These are phyloP conservation scores for Julus scanicus DNA, from an alignment of 2,888 invertebrate genomes.

Conservation along the genomic window DNA sequence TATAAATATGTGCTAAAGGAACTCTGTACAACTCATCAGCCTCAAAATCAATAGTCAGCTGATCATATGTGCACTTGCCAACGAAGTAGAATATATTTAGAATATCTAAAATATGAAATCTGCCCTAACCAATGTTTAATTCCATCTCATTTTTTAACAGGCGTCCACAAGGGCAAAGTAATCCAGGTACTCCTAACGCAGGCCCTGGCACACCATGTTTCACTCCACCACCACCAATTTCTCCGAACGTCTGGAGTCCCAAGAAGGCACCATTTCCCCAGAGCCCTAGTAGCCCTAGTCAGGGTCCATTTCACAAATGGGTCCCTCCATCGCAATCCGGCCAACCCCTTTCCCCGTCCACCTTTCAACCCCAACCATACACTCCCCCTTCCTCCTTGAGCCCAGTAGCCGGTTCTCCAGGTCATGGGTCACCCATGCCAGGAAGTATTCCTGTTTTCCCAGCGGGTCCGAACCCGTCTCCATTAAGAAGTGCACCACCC, in stretches of 20 bases:
- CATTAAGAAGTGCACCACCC: constrained; percentile 38
- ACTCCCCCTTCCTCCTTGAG: not conserved
- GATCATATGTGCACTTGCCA: too few relatives aligned
- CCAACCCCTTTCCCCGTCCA: not conserved
- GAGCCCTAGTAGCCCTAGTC: constrained; percentile 30
- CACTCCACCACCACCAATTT: constrained; percentile 54
- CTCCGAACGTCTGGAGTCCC: constrained; percentile 54
- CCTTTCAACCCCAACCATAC: constrained; percentile 41
- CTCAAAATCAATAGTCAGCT: too few relatives aligned
- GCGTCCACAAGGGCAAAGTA: constrained; percentile 47
- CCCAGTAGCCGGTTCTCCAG: not conserved
- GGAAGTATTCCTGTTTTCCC: constrained; percentile 25
- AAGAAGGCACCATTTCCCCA: constrained; percentile 32
- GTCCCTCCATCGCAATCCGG: not conserved
- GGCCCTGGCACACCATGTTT: constrained; percentile 50
- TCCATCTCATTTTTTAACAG: constrained; percentile 7
- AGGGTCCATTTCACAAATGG: constrained; percentile 46
- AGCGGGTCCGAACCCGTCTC: constrained; percentile 32
- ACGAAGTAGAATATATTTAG: too few relatives aligned
- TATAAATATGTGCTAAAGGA: too few relatives aligned
- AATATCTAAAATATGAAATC: too few relatives aligned
- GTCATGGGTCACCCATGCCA: constrained; percentile 6
- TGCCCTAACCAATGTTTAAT: not conserved
- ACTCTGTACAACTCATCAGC: too few relatives aligned
- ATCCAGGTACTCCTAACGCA: constrained; percentile 50